These are phyloP conservation scores for Nomada fucata DNA, from an alignment of 2,888 invertebrate species.

Conservation along the genomic window DNA sequence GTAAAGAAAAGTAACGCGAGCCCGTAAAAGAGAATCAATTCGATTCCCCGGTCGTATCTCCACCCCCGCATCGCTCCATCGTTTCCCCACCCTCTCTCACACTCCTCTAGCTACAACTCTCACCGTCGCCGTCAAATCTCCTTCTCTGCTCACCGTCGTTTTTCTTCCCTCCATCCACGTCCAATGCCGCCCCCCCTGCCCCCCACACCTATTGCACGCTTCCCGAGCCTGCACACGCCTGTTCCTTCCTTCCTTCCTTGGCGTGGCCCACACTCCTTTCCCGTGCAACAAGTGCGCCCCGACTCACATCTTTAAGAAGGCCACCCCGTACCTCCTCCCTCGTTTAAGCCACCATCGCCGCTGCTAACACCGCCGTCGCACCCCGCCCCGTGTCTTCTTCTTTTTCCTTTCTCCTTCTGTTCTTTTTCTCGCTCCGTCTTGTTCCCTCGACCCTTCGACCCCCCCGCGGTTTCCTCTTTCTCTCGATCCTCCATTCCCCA, in stretches of 20 bases:
- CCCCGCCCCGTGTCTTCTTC: slow-evolving; percentile 12
- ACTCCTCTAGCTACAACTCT: slow-evolving; percentile 46
- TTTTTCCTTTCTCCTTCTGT: slow-evolving; percentile 5
- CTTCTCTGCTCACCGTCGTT: slow-evolving; percentile 52
- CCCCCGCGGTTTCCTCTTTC: background rate
- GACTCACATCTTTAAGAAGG: slow-evolving; percentile 81
- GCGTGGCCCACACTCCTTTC: slow-evolving; percentile 58
- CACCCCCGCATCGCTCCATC: slow-evolving; percentile 47
- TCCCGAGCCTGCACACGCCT: slow-evolving; percentile 59
- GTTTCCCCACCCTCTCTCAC: slow-evolving; percentile 56
- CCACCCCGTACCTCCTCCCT: slow-evolving; percentile 58
- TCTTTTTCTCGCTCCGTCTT: background rate
- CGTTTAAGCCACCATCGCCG: slow-evolving; percentile 60
- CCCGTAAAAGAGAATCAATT: slow-evolving; percentile 83
- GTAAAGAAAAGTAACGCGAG: slow-evolving; percentile 79
- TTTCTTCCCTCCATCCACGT: slow-evolving; percentile 61
- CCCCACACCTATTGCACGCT: slow-evolving; percentile 40
- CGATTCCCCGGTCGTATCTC: slow-evolving; percentile 76
- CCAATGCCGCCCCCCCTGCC: slow-evolving; percentile 24
- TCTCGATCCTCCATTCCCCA: slow-evolving; percentile 6
- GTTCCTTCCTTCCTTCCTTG: slow-evolving; percentile 69
- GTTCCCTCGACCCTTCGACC: background rate
- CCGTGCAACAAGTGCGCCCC: slow-evolving; percentile 82
- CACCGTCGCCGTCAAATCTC: slow-evolving; percentile 61
- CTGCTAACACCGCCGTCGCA: slow-evolving; percentile 48